Evolutionary conservation across 1,140 invertebrate genomes (phyloP).

Genomic region (Ceratitis capitata): DNA sequence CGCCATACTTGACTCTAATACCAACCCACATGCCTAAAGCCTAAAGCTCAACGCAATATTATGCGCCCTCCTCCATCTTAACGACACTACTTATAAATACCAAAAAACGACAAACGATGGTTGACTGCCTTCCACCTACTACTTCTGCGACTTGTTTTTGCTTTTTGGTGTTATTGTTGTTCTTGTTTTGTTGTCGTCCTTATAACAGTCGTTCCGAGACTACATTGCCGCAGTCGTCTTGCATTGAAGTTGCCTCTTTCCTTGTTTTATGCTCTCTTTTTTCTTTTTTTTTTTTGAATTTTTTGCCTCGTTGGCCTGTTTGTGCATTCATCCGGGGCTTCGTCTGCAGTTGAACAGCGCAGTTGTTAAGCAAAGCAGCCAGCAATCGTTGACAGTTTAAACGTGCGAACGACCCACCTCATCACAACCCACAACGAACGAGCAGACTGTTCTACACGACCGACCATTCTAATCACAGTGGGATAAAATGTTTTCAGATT

Average conservation of each 20-base stretch:
- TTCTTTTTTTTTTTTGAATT: slow-evolving; percentile 1
- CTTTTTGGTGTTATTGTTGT: slow-evolving; percentile 36
- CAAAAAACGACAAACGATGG: slow-evolving; percentile 22
- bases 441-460: background rate
- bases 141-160: slow-evolving; percentile 33
- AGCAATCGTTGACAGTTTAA: slow-evolving; percentile 39
- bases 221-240: slow-evolving; percentile 2
- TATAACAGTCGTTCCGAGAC: slow-evolving; percentile 16
- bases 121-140: slow-evolving; percentile 29
- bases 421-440: background rate
- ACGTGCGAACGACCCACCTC: slow-evolving; percentile 26
- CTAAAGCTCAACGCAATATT: background rate
- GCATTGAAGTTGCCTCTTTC: background rate
- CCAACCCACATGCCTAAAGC: slow-evolving; percentile 2
- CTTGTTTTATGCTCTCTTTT: slow-evolving; percentile 7
- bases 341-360: slow-evolving; percentile 29
- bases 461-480: background rate
- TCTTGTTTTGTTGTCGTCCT: slow-evolving; percentile 31
- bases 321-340: slow-evolving; percentile 40
- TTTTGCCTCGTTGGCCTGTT: slow-evolving; percentile 39
- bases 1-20: slow-evolving; percentile 51
- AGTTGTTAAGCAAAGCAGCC: slow-evolving; percentile 5
- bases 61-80: background rate
- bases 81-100: slow-evolving; percentile 35
- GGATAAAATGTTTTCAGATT: background rate